Evolutionary conservation across 2,888 invertebrate species (phyloP), one percentile per base, ranked within the genome.

Genomic region (Selenia dentaria): DNA sequence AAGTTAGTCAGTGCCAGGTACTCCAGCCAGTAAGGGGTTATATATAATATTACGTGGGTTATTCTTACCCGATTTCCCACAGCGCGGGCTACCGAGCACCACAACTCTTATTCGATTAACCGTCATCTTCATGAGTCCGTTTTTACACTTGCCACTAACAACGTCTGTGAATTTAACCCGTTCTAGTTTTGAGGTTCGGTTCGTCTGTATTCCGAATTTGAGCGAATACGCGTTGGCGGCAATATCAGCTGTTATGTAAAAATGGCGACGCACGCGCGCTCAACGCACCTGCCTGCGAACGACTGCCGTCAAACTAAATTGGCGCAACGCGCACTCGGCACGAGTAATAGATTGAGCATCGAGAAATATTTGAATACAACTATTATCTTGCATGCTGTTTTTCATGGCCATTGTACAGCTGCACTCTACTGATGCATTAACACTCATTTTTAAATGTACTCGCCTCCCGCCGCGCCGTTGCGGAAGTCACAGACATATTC

Each of bases 41-140:
- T n/a, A n/a, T n/a, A n/a, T n/a, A n/a, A 61, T 62, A 63, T 61
- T 57, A 57, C 56, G 53, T 63, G 3, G 29, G 26, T 41, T 45
- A 48, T 64, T 79, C 92, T 93, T 84, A 95, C 95, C 95, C 69
- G 95, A 94, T 90, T 95, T 95, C 77, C 95, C 95, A 79, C 94
- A 94, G 71, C 93, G 92, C 67, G 94, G 91, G 85, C 94, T 93
- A 70, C 95, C 95, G 70, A 95, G 92, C 78, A 95, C 94, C 82
- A 94, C 95, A 70, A 95, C 94, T 87, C 94, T 93, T 88, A 95
- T 94, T 91, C 94, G 93, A 91, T 94, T 94, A 74, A 94, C 93
- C 86, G 95, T 94, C 89, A 95, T 95, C 94, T 95, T 95, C 87
- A 87, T 89, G 64, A 65, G 74, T 81, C 69, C 73, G 69, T 57